Percentiles rank a stretch among this genome's conserved stretches.
phyloP scores from a whole-genome alignment of 2,113 vertebrate species.

The Mormyrus lacerda region DNA sequence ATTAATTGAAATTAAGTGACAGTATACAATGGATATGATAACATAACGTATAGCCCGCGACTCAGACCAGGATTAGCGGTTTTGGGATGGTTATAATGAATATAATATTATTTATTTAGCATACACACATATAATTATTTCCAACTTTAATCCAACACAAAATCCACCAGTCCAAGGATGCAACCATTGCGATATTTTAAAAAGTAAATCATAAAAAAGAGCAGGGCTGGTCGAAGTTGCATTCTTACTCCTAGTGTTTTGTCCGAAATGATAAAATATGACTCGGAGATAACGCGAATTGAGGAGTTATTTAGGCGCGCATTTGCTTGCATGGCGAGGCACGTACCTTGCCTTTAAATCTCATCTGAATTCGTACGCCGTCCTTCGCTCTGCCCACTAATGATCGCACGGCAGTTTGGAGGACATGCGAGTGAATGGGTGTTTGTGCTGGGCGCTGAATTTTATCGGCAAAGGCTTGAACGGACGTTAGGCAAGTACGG shows the following conservation, averaged over 20 bases:
- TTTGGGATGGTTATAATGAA: background rate
- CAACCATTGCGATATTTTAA: background rate
- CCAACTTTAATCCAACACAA: background rate
- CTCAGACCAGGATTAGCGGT: background rate
- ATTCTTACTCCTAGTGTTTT: background rate
- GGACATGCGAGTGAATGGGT: background rate
- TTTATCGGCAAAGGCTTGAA: background rate
- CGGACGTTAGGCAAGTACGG: background rate
- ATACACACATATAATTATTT: background rate
- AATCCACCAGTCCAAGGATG: background rate
- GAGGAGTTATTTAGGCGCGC: background rate
- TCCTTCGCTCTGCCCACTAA: background rate
- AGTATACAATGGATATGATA: background rate
- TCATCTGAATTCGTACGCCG: background rate
- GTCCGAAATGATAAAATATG: background rate
- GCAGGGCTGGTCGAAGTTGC: background rate
- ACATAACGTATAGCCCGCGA: background rate
- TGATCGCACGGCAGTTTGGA: background rate
- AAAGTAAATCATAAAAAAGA: background rate
- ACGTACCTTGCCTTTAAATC: background rate
- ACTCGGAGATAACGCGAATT: background rate
- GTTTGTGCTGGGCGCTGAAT: background rate
- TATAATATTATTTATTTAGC: background rate
- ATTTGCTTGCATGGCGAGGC: background rate
- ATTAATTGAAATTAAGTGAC: background rate